These are phyloP conservation scores for Cenopis cana DNA, from an alignment of 2,888 invertebrate species.

Conservation along the genomic window DNA sequence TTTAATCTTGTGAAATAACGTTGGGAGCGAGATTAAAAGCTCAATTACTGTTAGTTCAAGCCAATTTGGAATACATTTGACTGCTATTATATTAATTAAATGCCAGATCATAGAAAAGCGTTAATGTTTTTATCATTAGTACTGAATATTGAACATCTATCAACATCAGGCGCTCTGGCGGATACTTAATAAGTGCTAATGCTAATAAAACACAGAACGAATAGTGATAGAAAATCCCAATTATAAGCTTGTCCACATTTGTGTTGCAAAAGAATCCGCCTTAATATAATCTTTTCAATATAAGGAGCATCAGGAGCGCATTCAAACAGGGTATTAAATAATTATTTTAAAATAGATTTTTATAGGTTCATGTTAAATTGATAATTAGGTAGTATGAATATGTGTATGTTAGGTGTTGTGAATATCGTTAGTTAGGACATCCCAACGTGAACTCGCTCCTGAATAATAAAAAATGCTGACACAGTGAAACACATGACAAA, in stretches of 20 bases:
- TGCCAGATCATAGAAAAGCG: background rate
- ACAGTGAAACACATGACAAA: slow-evolving; percentile 31
- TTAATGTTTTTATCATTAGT: background rate
- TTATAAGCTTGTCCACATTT: background rate
- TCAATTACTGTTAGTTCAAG: slow-evolving; percentile 11
- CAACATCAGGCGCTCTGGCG: slow-evolving; percentile 17
- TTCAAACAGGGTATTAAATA: background rate
- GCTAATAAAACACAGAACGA: background rate
- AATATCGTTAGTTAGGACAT: background rate
- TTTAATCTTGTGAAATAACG: slow-evolving; percentile 19
- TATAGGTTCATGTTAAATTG: background rate
- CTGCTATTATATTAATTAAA: background rate
- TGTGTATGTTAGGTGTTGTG: too few species aligned
- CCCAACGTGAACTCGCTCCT: slow-evolving; percentile 42
- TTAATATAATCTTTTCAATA: background rate
- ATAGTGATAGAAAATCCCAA: background rate
- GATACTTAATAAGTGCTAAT: slow-evolving; percentile 9
- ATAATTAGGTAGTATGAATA: slow-evolving; percentile 5
- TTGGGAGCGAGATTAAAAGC: slow-evolving; percentile 45
- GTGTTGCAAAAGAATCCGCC: background rate
- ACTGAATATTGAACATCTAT: background rate
- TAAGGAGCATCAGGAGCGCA: background rate
- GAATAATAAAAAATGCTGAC: slow-evolving; percentile 7
- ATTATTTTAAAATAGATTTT: background rate
- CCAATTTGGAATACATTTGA: background rate